Base-by-base conservation (phyloP, 1,140 invertebrate genomes). In the Trichonephila clavata region DNA sequence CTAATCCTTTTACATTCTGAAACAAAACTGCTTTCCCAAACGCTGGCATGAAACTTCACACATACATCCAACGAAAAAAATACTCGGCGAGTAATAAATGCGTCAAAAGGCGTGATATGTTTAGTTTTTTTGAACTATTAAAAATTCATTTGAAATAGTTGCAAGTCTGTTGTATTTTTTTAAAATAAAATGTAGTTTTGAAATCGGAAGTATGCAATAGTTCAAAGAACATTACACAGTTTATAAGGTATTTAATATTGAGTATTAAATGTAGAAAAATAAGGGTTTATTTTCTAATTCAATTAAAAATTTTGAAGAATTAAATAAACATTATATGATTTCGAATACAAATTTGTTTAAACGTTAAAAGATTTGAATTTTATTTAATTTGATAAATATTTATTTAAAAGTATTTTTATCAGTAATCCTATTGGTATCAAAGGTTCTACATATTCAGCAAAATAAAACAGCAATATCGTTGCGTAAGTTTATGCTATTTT, bases 61-160 rank as follows among this genome's bases (percentile, higher is more conserved):
- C 39, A 27, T 27, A 39, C 32, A 39, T 39, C 32, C 32, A 39
- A 39, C 32, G 27, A 39, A 86, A 86, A 86, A 86, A 32, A 39
- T 39, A 27, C 32, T 77, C 18, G 16, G 14, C 6, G 27, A 39
- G 71, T 77, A 77, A 77, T 77, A 77, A 77, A 77, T 39, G 14
- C 71, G 0, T 4, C 10, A 32, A 77, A 13, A 20, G 59, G 32
- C 4, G 61, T 21, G 84, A 60, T 32, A 61, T 6, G 84, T 86
- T 86, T 86, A 63, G 59, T 86, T 86, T 86, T 86, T 65, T 39
- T 60, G 84, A 63, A 59, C 59, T 86, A 86, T 86, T 86, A 63
- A 86, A 86, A 65, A 86, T 86, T 86, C 84, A 86, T 63, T 86
- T 77, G 39, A 27, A 39, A 77, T 77, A 14, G 4, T 10, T 61